Evolutionary conservation across 1,140 invertebrate genomes (phyloP).

Genomic region (Pantala flavescens): DNA sequence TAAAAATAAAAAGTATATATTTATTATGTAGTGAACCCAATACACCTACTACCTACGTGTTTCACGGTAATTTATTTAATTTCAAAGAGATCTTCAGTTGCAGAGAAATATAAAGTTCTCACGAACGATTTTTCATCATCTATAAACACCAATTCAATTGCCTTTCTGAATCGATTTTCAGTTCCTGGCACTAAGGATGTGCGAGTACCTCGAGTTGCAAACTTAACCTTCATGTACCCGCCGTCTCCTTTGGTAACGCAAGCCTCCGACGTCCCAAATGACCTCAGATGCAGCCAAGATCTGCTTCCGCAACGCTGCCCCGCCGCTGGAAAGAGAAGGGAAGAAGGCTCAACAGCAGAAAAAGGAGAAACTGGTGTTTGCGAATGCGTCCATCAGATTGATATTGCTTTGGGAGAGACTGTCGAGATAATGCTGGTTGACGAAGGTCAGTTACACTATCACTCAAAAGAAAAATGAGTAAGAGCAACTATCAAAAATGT

Average conservation of each 20-base stretch:
- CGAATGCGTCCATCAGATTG: constrained; percentile 53
- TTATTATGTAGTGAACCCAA: too few relatives aligned
- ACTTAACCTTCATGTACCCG: constrained; percentile 55
- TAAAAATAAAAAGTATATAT: too few relatives aligned
- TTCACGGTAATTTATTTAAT: too few relatives aligned
- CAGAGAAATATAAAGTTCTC: too few relatives aligned
- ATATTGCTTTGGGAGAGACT: constrained; percentile 45
- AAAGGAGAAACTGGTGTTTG: constrained; percentile 35
- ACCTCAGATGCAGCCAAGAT: constrained; percentile 39
- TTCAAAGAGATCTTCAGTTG: too few relatives aligned
- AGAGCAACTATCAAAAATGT: too few relatives aligned
- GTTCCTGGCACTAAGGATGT: constrained; percentile 30
- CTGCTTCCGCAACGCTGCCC: background rate
- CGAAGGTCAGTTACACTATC: constrained; percentile 42
- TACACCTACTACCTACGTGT: too few relatives aligned
- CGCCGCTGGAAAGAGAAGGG: background rate
- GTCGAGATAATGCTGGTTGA: constrained; percentile 57
- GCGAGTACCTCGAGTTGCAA: constrained; percentile 43
- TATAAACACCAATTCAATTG: too few relatives aligned
- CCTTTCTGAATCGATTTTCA: constrained; percentile 18
- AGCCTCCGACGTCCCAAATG: constrained; percentile 39
- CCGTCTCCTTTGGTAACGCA: constrained; percentile 57
- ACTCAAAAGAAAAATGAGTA: too few relatives aligned
- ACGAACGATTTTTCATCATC: too few relatives aligned
- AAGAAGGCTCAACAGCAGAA: background rate